Percentiles rank a stretch among this genome's conserved stretches.
Conservation (phyloP, 1,140 invertebrate species). For the Drosophila truncata region DNA sequence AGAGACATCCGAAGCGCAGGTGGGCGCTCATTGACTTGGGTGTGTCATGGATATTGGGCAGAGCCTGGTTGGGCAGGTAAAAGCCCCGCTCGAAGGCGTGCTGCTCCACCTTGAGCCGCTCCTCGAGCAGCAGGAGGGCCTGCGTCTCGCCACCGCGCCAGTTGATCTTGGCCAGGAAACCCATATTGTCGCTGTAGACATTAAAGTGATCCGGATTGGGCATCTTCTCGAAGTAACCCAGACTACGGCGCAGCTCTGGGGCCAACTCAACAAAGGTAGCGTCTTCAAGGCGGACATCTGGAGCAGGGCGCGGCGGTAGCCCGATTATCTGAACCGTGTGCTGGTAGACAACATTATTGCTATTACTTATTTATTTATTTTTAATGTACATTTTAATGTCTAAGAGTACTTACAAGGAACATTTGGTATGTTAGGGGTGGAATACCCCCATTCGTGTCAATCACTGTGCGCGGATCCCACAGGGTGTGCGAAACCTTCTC, state of each 20-base stretch:
- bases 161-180: conserved; percentile 73
- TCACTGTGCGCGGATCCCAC: conserved; percentile 89
- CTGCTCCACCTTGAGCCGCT: conserved; percentile 87
- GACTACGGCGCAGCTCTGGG: conserved; percentile 83
- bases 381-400: too few species aligned
- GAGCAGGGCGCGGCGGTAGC: conserved; percentile 87
- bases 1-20: conserved; percentile 89
- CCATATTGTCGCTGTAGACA: conserved; percentile 85
- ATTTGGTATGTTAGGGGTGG: conserved; percentile 91
- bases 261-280: conserved; percentile 86
- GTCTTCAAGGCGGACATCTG: conserved; percentile 86
- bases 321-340: conserved; percentile 88
- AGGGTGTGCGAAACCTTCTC: conserved; percentile 91
- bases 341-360: conserved; percentile 62
- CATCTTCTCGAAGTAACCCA: conserved; percentile 86
- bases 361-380: too few species aligned
- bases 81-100: conserved; percentile 87
- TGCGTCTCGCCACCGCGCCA: conserved; percentile 90
- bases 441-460: conserved; percentile 89
- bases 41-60: conserved; percentile 89
- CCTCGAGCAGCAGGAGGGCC: conserved; percentile 87
- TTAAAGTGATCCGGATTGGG: conserved; percentile 88
- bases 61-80: conserved; percentile 89
- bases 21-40: conserved; percentile 90
- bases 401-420: conserved; percentile 87